Evolutionary conservation across 1,140 invertebrate genomes (phyloP), one percentile per base, ranked within the genome.

Genomic region (Polypedilum vanderplanki): DNA sequence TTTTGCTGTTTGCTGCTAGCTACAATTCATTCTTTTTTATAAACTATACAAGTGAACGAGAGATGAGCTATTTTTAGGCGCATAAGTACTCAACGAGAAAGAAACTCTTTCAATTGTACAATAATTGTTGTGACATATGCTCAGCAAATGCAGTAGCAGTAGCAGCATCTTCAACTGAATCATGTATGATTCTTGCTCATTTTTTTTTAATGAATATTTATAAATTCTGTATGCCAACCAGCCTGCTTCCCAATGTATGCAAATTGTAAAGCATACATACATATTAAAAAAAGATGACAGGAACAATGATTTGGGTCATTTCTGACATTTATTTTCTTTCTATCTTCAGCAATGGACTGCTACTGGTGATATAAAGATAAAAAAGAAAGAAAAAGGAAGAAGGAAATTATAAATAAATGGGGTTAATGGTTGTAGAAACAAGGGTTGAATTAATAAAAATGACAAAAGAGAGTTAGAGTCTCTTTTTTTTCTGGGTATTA

Each of bases 371-470:
- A 33, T 33, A 33, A 33, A 33, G 24, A 33, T 33, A 33, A 33
- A 33, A 33, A 5, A 33, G 24, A 33, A 33, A n/a, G n/a, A n/a
- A n/a, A n/a, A 33, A 33, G 24, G 24, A 33, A 33, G n/a, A 57
- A 57, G 46, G 46, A 57, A 57, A 57, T 57, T 57, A 57, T 57
- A 57, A 57, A 57, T 57, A 57, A 57, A 57, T 57, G 46, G 46
- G 46, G 46, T 57, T 57, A 57, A 57, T 57, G 46, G 46, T 57
- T 57, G 46, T 57, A 57, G 46, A n/a, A 57, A 57, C 46, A 57
- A 57, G 46, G 46, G 46, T 57, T 57, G 46, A 57, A 57, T 57
- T 57, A 57, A 57, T 57, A 57, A 57, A 57, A 57, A 57, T 57
- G 46, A 57, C 46, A 57, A 57, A 57, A 57, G 46, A n/a, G 46